Evolutionary conservation across 2,888 invertebrate genomes (phyloP), one percentile per base, ranked within the genome.

Genomic region (Xanthostigma xanthostigma): DNA sequence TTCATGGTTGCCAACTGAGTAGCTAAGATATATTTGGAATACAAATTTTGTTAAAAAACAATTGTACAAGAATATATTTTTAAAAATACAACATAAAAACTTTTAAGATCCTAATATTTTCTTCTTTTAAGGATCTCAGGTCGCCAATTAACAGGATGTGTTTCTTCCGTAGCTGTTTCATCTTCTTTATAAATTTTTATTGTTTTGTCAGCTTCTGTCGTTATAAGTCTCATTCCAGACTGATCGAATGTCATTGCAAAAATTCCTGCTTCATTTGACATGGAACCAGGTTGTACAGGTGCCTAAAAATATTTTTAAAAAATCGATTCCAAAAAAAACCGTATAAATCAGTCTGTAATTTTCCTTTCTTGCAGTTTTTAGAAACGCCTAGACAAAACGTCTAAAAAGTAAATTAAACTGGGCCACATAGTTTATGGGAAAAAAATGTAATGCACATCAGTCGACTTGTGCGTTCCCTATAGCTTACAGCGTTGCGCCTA

Each of bases 181-280:
- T 99, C 97, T 68, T 96, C 96, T 63, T 88, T 91, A 71, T 97
- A 99, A 54, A 98, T 87, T 74, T 99, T 99, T 57, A 99, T 92
- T 1, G 97, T 97, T 70, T 98, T 99, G 68, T 99, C 98, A 0
- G 97, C 96, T 67, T 98, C 98, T 0, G 92, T 89, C 0, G 97
- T 95, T 56, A 99, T 88, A 53, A 98, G 78, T 14, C 97, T 78
- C 1, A 88, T 84, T 27, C 95, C 94, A n/a, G 93, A 92, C 55
- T 86, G 82, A 68, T 98, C 98, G 67, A 89, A 99, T 1, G 81
- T 83, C 78, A 95, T 85, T 46, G 96, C 84, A 71, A 95, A 98
- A 54, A 99, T 87, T 40, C 98, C 98, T 13, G 95, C 91, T 67
- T 99, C 98, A 12, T 94, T 95, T 68, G 98, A 98, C 84, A 99